Evolutionary conservation across 2,888 invertebrate genomes (phyloP).

Genomic region (Itoplectis maculator): DNA sequence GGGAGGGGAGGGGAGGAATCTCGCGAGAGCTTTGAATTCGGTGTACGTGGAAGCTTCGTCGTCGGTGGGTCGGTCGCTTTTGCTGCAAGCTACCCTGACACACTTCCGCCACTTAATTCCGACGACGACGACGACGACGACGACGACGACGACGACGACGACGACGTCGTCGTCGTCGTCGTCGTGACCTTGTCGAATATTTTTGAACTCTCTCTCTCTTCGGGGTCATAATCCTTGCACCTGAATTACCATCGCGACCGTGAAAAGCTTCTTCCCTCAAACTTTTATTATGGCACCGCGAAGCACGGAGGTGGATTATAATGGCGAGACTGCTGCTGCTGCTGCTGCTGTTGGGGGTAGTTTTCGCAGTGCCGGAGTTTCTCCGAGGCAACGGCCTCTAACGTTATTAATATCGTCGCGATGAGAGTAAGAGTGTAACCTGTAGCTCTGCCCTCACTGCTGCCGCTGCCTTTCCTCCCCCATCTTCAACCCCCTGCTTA

Average conservation of each 20-base stretch:
- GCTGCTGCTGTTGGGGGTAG: slow-evolving; percentile 6
- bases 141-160: slow-evolving; percentile 53
- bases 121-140: slow-evolving; percentile 48
- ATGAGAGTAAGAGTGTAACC: slow-evolving; percentile 66
- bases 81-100: slow-evolving; percentile 59
- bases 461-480: neutral
- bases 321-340: too few species aligned
- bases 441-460: slow-evolving; percentile 52
- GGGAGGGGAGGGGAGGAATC: too few species aligned
- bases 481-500: neutral
- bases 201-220: slow-evolving; percentile 50
- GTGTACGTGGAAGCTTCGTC: neutral
- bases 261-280: slow-evolving; percentile 60
- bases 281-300: slow-evolving; percentile 59
- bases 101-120: slow-evolving; percentile 68
- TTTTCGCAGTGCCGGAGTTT: slow-evolving; percentile 54
- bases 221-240: slow-evolving; percentile 62
- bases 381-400: slow-evolving; percentile 57
- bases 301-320: slow-evolving; percentile 24
- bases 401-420: slow-evolving; percentile 63
- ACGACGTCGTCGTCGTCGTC: slow-evolving; percentile 49
- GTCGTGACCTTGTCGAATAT: slow-evolving; percentile 67
- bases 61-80: slow-evolving; percentile 20
- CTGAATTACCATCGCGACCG: slow-evolving; percentile 66
- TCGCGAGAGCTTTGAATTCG: slow-evolving; percentile 27